Evolutionary conservation across 1,140 invertebrate genomes (phyloP), one percentile per base, ranked within the genome.

Genomic region (Caenorhabditis briggsae): DNA sequence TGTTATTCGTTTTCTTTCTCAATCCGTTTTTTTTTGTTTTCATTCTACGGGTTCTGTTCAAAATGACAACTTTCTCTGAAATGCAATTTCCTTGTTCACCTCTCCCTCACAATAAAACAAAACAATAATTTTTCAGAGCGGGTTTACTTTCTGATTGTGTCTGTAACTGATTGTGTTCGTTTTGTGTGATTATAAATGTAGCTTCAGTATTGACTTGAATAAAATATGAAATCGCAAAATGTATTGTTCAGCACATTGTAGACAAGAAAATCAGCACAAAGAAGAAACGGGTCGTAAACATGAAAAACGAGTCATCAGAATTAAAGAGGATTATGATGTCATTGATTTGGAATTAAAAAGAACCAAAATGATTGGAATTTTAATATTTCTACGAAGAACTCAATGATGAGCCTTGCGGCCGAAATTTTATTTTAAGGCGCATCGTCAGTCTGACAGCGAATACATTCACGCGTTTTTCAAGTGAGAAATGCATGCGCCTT

Each of bases 241-340:
- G 3, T 20, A 18, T 58, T n/a, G 16, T n/a, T 58, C 12, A 20
- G n/a, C 8, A 58, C 8, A n/a, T 20, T 61, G 3, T 25, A 20
- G n/a, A 58, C 18, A 18, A 7, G 8, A 70, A 70, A 46, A n/a
- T 18, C n/a, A 50, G 33, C 11, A 46, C 33, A 78, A 50, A 78
- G n/a, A 70, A 46, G 33, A 70, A 20, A 78, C 70, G 43, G n/a
- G n/a, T 50, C 18, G 33, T 20, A 78, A 50, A 53, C 9, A 33
- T 33, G 18, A 41, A 65, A 65, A 65, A 41, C 25, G 61, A 65
- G 33, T 65, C 61, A 65, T 18, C 18, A 41, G 2, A 65, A 33
- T 65, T 16, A 65, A 65, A 65, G 61, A 65, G 61, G 61, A 65
- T 65, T 65, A 65, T 65, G 33, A 33, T 65, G 33, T 65, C 61